These are phyloP conservation scores for Rhodophaea formosa DNA, from an alignment of 2,888 invertebrate species.

Conservation along the genomic window DNA sequence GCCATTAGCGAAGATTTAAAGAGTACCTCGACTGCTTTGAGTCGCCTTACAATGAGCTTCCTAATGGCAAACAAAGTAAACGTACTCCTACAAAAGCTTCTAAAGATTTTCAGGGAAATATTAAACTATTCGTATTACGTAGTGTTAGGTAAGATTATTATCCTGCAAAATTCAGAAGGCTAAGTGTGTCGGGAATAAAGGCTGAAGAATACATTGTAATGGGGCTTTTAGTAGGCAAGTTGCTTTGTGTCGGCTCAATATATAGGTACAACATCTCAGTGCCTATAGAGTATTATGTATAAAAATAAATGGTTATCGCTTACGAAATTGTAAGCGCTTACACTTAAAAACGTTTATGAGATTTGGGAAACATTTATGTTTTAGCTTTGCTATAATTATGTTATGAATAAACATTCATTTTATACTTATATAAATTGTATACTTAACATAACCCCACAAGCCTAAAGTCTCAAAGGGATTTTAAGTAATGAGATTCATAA, in stretches of 20 bases:
- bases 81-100: constrained; percentile 44
- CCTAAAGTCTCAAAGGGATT: too few species aligned
- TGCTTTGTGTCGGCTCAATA: not conserved
- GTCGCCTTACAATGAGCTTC: constrained; percentile 63
- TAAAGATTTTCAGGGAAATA: constrained; percentile 20
- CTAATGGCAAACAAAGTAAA: constrained; percentile 60
- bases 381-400: too few species aligned
- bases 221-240: not conserved
- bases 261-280: not conserved
- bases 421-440: too few species aligned
- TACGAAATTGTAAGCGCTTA: not conserved
- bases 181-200: constrained; percentile 1
- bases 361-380: too few species aligned
- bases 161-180: constrained; percentile 6
- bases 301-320: not conserved
- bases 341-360: too few species aligned
- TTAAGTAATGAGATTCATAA: too few species aligned
- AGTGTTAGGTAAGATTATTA: constrained; percentile 9
- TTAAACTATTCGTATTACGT: constrained; percentile 26
- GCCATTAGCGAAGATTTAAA: constrained; percentile 73
- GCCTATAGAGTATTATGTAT: not conserved
- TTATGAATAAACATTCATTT: too few species aligned
- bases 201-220: constrained; percentile 2
- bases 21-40: constrained; percentile 62
- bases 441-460: too few species aligned